Conservation (phyloP, 2,888 invertebrate species). For the Acholoe squamosa region DNA sequence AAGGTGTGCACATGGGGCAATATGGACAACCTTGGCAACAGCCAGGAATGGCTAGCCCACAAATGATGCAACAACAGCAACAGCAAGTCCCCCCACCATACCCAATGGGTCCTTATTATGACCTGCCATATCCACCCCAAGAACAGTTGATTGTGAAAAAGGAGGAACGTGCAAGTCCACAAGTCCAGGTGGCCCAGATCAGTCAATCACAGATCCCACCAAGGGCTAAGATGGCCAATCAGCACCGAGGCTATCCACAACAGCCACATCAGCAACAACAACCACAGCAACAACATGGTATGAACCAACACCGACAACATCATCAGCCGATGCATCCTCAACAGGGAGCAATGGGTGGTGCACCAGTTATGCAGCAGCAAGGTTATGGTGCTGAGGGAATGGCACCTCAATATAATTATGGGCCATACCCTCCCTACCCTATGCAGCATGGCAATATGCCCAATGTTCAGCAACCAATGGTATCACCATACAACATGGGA, state of each 20-base stretch:
- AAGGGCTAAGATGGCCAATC: slow-evolving; percentile 75
- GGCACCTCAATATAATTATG: not conserved
- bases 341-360: slow-evolving; percentile 21
- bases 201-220: slow-evolving; percentile 82
- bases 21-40: slow-evolving; percentile 22
- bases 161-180: slow-evolving; percentile 78
- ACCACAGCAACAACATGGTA: slow-evolving; percentile 42
- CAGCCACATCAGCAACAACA: slow-evolving; percentile 44
- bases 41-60: slow-evolving; percentile 18
- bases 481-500: slow-evolving; percentile 41
- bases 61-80: slow-evolving; percentile 33
- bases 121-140: not conserved
- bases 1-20: slow-evolving; percentile 8
- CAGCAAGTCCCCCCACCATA: slow-evolving; percentile 49
- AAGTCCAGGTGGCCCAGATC: slow-evolving; percentile 82
- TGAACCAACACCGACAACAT: slow-evolving; percentile 55
- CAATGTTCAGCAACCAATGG: slow-evolving; percentile 8
- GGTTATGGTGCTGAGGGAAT: slow-evolving; percentile 2
- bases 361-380: not conserved
- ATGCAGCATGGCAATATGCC: slow-evolving; percentile 29
- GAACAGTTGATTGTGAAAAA: slow-evolving; percentile 60
- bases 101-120: slow-evolving; percentile 46
- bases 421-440: not conserved
- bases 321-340: slow-evolving; percentile 15
- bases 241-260: not conserved